Evolutionary conservation across 2,888 invertebrate genomes (phyloP).

Genomic region (Leucania comma): DNA sequence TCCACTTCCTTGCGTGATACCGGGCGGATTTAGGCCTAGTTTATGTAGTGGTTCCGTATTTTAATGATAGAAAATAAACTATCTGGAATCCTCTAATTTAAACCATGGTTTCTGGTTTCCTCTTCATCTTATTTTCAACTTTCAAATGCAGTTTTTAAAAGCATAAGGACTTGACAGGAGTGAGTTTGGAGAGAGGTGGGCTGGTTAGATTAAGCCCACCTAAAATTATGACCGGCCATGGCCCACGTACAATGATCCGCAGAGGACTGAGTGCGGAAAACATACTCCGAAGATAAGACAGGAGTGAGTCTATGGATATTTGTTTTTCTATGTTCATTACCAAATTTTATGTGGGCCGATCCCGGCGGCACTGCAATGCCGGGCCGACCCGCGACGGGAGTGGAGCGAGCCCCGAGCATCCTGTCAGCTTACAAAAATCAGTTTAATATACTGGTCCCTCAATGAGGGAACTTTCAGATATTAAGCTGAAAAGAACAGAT

Average conservation of each 20-base stretch:
- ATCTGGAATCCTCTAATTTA: background rate
- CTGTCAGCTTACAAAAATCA: slow-evolving; percentile 33
- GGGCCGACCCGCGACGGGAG: slow-evolving; percentile 36
- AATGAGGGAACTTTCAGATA: slow-evolving; percentile 45
- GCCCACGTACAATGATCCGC: too few species aligned
- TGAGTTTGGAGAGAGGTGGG: too few species aligned
- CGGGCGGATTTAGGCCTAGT: background rate
- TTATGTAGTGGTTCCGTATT: slow-evolving; percentile 58
- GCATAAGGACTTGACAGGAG: too few species aligned
- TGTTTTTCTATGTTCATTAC: background rate
- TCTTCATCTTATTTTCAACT: too few species aligned
- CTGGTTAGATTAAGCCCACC: too few species aligned
- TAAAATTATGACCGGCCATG: too few species aligned
- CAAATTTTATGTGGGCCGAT: slow-evolving; percentile 2
- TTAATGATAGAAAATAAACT: background rate
- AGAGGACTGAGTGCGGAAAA: too few species aligned
- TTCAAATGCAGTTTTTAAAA: too few species aligned
- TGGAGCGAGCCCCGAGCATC: slow-evolving; percentile 43
- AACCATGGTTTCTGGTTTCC: background rate
- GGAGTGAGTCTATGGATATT: background rate
- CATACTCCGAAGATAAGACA: too few species aligned
- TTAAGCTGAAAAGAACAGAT: slow-evolving; percentile 47
- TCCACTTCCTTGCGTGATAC: slow-evolving; percentile 68
- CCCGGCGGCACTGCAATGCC: slow-evolving; percentile 30
- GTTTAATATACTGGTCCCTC: slow-evolving; percentile 46